These are phyloP conservation scores for Drosophila monieri DNA, from an alignment of 2,888 invertebrate species.

Conservation along the genomic window DNA sequence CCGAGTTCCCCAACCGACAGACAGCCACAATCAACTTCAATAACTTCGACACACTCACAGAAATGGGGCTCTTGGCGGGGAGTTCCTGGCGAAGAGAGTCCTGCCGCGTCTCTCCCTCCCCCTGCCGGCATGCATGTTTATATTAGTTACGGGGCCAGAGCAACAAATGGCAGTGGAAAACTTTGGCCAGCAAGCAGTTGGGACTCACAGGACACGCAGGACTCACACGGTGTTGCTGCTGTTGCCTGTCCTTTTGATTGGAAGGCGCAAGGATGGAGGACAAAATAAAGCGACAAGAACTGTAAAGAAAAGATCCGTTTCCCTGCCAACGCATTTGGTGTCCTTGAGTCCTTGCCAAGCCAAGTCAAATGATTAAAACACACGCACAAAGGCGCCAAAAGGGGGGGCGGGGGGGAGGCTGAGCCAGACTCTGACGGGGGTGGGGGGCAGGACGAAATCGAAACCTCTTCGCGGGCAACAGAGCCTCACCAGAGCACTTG, in stretches of 20 bases:
- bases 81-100: conserved; percentile 9
- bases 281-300: not conserved
- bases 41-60: conserved; percentile 37
- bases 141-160: conserved; percentile 44
- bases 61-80: not conserved
- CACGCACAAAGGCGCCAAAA: conserved; percentile 6
- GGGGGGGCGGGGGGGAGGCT: not conserved
- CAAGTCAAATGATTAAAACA: conserved; percentile 31
- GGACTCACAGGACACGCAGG: too few species aligned
- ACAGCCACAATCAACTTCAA: conserved; percentile 61
- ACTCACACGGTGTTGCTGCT: conserved; percentile 15
- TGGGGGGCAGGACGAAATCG: not conserved
- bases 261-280: not conserved
- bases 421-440: not conserved
- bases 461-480: conserved; percentile 36
- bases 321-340: conserved; percentile 22
- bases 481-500: conserved; percentile 32
- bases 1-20: conserved; percentile 26
- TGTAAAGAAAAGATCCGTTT: conserved; percentile 8
- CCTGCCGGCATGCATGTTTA: conserved; percentile 53
- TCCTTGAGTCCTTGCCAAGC: conserved; percentile 28
- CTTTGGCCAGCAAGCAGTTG: conserved; percentile 24
- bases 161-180: conserved; percentile 32
- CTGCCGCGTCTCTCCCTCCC: too few species aligned
- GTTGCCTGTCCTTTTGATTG: conserved; percentile 13